Base-by-base conservation (phyloP, 1,140 invertebrate genomes). In the Leptopilina clavipes region DNA sequence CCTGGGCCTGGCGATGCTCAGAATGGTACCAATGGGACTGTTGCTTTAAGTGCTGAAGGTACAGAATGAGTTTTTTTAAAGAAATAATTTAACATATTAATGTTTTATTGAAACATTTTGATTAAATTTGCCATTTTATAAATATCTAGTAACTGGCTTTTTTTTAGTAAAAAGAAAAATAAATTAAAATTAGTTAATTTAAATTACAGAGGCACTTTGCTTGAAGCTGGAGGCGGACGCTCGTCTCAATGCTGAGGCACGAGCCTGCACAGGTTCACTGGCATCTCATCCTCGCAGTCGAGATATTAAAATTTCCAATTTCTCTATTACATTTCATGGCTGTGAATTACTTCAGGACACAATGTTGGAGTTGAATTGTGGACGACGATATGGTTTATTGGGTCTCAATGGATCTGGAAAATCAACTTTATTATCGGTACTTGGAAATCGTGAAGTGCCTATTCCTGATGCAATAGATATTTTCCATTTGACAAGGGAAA, bases 271-370 rank as follows among this genome's bases (percentile, higher is more conserved):
- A 11, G 98, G 98, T 40, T 96, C 97, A 0, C 90, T 99, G 73
- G 97, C 96, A 1, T 97, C 99, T 2, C 98, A 99, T 91, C 96
- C 97, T 10, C 94, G 97, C 79, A 97, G 97, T 78, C 92, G 98
- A 77, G 98, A 99, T 90, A 93, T 99, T 37, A 99, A 99, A 90
- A 98, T 99, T 84, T 96, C 96, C 73, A 98, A 97, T 87, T 96
- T 99, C 86, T 98, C 98, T 44, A 97, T 99, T 72, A 99, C 97
- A 70, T 99, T 99, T 89, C 98, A 99, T 89, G 99, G 99, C 70
- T 93, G 94, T 83, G 99, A 99, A 92, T 91, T 99, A 75, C 92
- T 99, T 70, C 95, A 96, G 86, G 99, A 99, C 88, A 98, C 98
- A 0, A 95, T 97, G 88, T 91, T 99, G 0, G 98, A 99, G 90